Base-by-base conservation (phyloP, 2,888 invertebrate species). In the Drosophila greeni region DNA sequence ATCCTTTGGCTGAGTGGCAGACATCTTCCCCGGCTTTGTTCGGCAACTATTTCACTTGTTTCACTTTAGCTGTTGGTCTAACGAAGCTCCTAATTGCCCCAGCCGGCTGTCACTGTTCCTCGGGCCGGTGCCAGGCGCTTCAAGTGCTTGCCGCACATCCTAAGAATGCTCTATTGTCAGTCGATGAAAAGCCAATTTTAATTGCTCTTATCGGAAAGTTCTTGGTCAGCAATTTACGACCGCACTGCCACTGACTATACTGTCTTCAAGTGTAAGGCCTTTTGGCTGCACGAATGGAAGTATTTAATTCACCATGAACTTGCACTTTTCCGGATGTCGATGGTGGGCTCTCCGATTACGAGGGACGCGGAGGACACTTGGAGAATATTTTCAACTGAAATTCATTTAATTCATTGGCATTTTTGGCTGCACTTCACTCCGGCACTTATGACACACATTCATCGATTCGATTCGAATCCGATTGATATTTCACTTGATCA, bases 1-100 rank as follows among this genome's bases (percentile, higher is more conserved):
- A 58, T 66, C 66, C 66, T 66, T 66, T 23, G 49, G 49, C 60
- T 67, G 60, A 29, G 40, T 29, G 74, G 62, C 70, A 67, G 80
- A 75, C 78, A 78, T 78, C 74, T 78, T 78, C 62, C 45, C 61
- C 24, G 11, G 54, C 45, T 54, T 49, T 54, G 29, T 49, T 36
- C 40, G 59, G 43, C 34, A 54, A 36, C 62, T 54, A 51, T 64
- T 61, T 51, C 23, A 20, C 42, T 64, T 48, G 49, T 51, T 24
- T 64, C 37, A 51, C n/a, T 54, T 47, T 31, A 3, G 37, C 40
- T 29, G 9, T 43, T 29, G 42, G 31, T 39, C 45, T 18, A 43
- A 29, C 37, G 42, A 31, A 23, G 55, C 36, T 29, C 23, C 45
- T 56, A 56, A 60, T 45, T 56, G 56, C 31, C 37, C 37, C 37